Conservation (phyloP, 2,888 invertebrate species). For the Rotaria sp. region DNA sequence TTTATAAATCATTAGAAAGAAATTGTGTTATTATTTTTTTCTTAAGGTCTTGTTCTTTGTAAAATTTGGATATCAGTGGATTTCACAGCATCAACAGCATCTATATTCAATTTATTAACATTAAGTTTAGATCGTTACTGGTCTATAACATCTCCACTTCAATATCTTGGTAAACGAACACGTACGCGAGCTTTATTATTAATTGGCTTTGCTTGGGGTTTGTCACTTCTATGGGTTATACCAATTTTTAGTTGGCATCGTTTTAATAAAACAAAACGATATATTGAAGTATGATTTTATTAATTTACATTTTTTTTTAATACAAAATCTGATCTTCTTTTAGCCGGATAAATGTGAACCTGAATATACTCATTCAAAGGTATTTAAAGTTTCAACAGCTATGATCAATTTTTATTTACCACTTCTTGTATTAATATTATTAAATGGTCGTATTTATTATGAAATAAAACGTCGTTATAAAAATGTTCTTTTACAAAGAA, state of each 20-base stretch:
- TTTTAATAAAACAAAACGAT: conserved; percentile 45
- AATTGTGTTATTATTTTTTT: conserved; percentile 44
- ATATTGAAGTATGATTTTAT: background rate
- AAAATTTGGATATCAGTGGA: conserved; percentile 61
- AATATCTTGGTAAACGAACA: conserved; percentile 57
- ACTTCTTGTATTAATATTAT: conserved; percentile 56
- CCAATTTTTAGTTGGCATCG: conserved; percentile 58
- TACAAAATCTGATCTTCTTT: conserved; percentile 29
- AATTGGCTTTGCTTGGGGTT: conserved; percentile 58
- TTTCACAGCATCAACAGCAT: conserved; percentile 62
- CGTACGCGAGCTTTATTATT: conserved; percentile 57
- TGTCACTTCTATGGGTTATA: conserved; percentile 57
- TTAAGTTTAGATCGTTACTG: conserved; percentile 57
- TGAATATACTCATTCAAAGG: conserved; percentile 57
- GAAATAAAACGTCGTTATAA: conserved; percentile 57
- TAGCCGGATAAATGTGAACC: conserved; percentile 56
- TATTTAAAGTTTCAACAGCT: conserved; percentile 58
- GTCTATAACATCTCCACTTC: conserved; percentile 58
- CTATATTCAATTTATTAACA: conserved; percentile 60
- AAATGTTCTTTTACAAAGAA: conserved; percentile 29
- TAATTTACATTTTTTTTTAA: background rate
- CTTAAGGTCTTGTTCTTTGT: conserved; percentile 59
- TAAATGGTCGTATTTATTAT: conserved; percentile 57
- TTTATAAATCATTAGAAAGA: background rate
- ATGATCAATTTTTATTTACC: conserved; percentile 59